Conservation (phyloP, 1,140 invertebrate genomes). For the Temnothorax curvispinosus region DNA sequence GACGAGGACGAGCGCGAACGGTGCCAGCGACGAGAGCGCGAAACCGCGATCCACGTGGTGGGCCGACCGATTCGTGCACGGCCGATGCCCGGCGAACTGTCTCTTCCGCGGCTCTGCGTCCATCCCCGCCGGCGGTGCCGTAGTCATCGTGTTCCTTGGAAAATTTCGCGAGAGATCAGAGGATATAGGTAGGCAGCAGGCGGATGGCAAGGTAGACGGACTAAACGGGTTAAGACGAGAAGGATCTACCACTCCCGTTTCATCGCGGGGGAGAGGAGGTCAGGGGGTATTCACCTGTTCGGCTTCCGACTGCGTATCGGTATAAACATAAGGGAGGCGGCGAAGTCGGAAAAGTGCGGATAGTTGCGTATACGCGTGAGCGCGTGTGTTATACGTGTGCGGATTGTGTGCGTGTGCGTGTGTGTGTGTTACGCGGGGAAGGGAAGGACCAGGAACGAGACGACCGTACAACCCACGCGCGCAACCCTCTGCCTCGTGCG, state of each 20-base stretch:
- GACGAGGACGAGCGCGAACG: constrained; percentile 68
- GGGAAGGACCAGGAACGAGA: constrained; percentile 7
- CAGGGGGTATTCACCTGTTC: constrained; percentile 11
- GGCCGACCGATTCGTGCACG: constrained; percentile 48
- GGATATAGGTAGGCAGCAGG: constrained; percentile 23
- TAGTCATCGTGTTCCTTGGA: constrained; percentile 38
- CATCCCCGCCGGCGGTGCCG: constrained; percentile 13
- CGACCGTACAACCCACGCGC: constrained; percentile 42
- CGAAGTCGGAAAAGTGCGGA: constrained; percentile 32
- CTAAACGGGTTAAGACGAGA: neutral
- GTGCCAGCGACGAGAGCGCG: constrained; percentile 71
- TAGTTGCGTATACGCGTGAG: neutral
- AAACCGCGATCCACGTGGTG: constrained; percentile 79
- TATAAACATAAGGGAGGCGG: constrained; percentile 2
- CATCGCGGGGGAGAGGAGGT: neutral
- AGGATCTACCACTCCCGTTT: constrained; percentile 51
- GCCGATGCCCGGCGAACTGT: constrained; percentile 51
- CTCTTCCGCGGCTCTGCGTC: constrained; percentile 55
- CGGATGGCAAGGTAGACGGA: neutral
- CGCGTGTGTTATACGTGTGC: neutral
- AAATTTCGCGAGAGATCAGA: constrained; percentile 17
- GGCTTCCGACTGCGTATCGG: neutral
- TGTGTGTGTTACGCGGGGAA: neutral
- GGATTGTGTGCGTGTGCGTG: neutral
- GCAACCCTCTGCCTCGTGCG: constrained; percentile 27